A percentile compares a stretch with the other conserved stretches of the same genome.
Conservation (phyloP, 1,140 invertebrate species). For the Ostrea edulis region DNA sequence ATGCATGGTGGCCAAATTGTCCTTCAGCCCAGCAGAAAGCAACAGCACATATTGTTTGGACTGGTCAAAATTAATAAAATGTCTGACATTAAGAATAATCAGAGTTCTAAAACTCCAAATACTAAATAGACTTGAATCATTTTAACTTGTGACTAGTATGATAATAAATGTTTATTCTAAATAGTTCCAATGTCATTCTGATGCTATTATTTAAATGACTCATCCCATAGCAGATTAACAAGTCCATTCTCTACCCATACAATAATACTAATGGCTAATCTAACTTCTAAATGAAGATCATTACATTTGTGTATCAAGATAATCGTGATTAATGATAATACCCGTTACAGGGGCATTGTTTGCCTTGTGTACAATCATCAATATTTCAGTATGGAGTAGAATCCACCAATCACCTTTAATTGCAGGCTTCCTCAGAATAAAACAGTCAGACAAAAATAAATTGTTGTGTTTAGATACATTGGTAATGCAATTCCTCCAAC, state of each 20-base stretch:
- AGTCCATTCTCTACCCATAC: background rate
- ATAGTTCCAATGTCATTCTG: too few species aligned
- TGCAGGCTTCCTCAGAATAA: background rate
- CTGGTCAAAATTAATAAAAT: too few species aligned
- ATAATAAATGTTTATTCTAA: too few species aligned
- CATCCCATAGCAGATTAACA: background rate
- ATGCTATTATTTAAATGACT: too few species aligned
- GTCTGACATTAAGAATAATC: too few species aligned
- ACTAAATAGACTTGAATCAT: too few species aligned
- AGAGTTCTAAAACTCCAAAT: too few species aligned
- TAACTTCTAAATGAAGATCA: background rate
- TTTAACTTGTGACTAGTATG: too few species aligned
- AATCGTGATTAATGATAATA: background rate
- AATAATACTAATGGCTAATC: slow-evolving; percentile 5
- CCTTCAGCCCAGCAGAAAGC: too few species aligned
- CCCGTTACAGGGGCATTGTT: background rate
- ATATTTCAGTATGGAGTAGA: background rate
- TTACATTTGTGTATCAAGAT: background rate
- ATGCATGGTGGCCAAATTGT: too few species aligned
- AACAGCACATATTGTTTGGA: too few species aligned
- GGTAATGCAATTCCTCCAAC: background rate
- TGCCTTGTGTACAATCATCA: background rate
- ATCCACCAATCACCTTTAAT: background rate
- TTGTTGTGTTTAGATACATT: background rate
- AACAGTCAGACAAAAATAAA: background rate